These are phyloP conservation scores for Sparus aurata DNA, from an alignment of 2,797 vertebrate species.

Conservation along the genomic window DNA sequence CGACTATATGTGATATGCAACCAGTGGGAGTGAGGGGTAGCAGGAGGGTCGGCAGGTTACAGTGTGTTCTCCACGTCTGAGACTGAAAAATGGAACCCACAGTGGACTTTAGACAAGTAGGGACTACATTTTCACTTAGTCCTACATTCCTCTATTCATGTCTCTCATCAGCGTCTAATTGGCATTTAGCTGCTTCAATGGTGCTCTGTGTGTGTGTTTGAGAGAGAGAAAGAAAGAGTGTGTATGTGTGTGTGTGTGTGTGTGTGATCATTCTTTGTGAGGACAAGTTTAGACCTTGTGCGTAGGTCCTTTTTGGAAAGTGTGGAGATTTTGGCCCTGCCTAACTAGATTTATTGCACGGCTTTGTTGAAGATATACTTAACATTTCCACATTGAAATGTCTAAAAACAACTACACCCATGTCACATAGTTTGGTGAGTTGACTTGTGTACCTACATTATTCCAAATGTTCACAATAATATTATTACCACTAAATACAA, in stretches of 20 bases:
- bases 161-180: constrained; percentile 64
- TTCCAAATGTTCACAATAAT: too few relatives aligned
- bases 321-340: background rate
- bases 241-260: constrained; percentile 7
- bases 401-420: too few relatives aligned
- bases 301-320: constrained; percentile 8
- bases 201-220: background rate
- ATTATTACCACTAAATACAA: too few relatives aligned
- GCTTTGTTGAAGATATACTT: too few relatives aligned
- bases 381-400: too few relatives aligned
- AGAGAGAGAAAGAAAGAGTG: constrained; percentile 1
- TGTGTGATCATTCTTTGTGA: constrained; percentile 11
- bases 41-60: constrained; percentile 24
- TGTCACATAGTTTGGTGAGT: too few relatives aligned
- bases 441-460: too few relatives aligned
- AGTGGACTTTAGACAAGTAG: constrained; percentile 36
- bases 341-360: background rate
- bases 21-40: constrained; percentile 14
- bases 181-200: constrained; percentile 45
- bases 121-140: constrained; percentile 41
- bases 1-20: constrained; percentile 33
- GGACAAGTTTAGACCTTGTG: constrained; percentile 11
- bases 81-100: constrained; percentile 33
- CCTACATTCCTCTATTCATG: constrained; percentile 52
- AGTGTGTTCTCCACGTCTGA: constrained; percentile 21